Evolutionary conservation across 2,888 invertebrate genomes (phyloP), one percentile per base, ranked within the genome.

Genomic region (Tetropium fuscum): DNA sequence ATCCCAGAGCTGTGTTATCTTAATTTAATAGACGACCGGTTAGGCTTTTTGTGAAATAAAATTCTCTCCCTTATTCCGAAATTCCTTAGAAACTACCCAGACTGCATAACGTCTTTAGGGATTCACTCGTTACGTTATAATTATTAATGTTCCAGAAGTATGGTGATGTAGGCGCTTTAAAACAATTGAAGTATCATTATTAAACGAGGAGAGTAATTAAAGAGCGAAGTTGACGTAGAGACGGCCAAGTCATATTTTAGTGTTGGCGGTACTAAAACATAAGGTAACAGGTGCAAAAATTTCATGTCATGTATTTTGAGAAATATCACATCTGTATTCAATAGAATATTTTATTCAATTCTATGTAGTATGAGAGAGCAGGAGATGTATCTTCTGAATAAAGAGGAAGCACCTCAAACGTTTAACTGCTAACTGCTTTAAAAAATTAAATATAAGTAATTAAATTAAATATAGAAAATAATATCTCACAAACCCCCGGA

Each of bases 141-240:
- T 68, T 65, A 65, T 68, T 64, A 60, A 63, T 60, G 63, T 58
- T 58, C 36, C 53, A 25, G 49, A 64, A 59, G 63, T 61, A 68
- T 63, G 62, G 61, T 62, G 63, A 63, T 60, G 60, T 55, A 44
- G 56, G 10, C 55, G 32, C 60, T 57, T 68, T 68, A 65, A 63
- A 63, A 63, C 60, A 51, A 58, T 65, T 65, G 63, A 57, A 57
- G 54, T 44, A 58, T 60, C 64, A 65, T 68, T 65, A 59, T 56
- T 47, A 57, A 54, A 47, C 38, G 38, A 45, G 36, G 16, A 60
- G 53, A 62, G 54, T 58, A 40, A 40, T 40, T 51, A 40, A 38
- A 40, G 38, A 51, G 25, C 27, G 8, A 8, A 22, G 38, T 16
- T 27, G 27, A 18, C 49, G 38, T 40, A 27, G 38, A 25, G 27